A percentile compares a stretch with the other conserved stretches of the same genome.
Conservation (phyloP, 2,113 vertebrate genomes). For the Pelmatolapia mariae region DNA sequence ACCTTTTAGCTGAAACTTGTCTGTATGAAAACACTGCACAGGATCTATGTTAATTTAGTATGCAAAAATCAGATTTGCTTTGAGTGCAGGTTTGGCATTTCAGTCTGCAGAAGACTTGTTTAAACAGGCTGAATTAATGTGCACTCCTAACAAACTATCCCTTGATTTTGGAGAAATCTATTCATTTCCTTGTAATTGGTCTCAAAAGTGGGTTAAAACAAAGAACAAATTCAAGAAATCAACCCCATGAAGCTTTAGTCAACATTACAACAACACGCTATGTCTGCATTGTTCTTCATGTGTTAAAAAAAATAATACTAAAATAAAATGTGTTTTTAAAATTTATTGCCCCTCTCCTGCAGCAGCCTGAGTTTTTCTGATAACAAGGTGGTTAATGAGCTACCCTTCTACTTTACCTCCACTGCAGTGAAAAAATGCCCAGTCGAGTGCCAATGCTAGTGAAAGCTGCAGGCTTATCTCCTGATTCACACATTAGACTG, state of each 20-base stretch:
- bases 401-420: neutral
- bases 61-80: neutral
- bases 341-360: neutral
- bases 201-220: neutral
- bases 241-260: neutral
- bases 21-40: neutral
- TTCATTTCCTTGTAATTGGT: neutral
- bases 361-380: neutral
- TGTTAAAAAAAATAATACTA: neutral
- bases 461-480: slow-evolving; percentile 41
- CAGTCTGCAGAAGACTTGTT: neutral
- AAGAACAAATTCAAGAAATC: neutral
- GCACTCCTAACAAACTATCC: neutral
- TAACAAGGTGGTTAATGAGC: slow-evolving; percentile 23
- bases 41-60: neutral
- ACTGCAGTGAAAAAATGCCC: neutral
- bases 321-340: neutral
- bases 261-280: neutral
- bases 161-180: too few relatives aligned
- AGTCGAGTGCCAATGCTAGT: neutral
- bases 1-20: neutral
- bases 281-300: neutral
- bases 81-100: neutral
- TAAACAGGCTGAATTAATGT: neutral
- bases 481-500: slow-evolving; percentile 22